Base-by-base conservation (phyloP, 2,113 vertebrate genomes). In the Megaptera novaeangliae region DNA sequence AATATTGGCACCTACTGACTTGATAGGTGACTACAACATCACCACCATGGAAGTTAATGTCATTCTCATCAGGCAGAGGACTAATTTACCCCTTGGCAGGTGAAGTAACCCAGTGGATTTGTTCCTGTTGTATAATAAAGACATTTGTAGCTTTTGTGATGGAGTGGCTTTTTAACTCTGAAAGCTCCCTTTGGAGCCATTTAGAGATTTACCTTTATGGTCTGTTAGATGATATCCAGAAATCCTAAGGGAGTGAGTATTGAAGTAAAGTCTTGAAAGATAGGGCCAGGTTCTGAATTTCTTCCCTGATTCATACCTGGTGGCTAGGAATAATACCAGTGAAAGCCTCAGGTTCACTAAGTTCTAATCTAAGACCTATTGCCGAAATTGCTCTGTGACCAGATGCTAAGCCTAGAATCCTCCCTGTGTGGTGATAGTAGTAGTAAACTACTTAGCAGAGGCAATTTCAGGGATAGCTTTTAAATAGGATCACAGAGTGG, bases 191-290 rank as follows among this genome's bases (percentile, higher is more conserved):
- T 90, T 39, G 49, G 72, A 81, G 41, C 82, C 55, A 23, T 46
- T 94, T 71, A 90, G 69, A 94, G 91, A 88, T 84, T 80, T 49
- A 49, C 46, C 63, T 78, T 91, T 82, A 69, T 10, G 84, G 34
- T 83, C 91, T 82, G 83, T 81, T 55, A 61, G 88, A 20, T 55
- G 23, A 57, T 84, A 93, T 64, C 52, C 39, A 72, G 63, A 82
- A 86, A 23, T 88, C 72, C 46, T 95, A 57, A 89, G 52, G 69
- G 63, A 93, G 49, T 96, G 59, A 95, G 68, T 91, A 21, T 59
- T 78, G 34, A 36, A 68, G 25, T 87, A 13, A 63, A 39, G 34
- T 55, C 94, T 71, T 71, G 41, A 95, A 92, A 92, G 87, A 66
- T 10, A 46, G 69, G 34, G 5, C 46, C 6, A 80, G 0, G 0